These are phyloP conservation scores for Candoia aspera DNA, from an alignment of 2,113 vertebrate species.

Conservation along the genomic window DNA sequence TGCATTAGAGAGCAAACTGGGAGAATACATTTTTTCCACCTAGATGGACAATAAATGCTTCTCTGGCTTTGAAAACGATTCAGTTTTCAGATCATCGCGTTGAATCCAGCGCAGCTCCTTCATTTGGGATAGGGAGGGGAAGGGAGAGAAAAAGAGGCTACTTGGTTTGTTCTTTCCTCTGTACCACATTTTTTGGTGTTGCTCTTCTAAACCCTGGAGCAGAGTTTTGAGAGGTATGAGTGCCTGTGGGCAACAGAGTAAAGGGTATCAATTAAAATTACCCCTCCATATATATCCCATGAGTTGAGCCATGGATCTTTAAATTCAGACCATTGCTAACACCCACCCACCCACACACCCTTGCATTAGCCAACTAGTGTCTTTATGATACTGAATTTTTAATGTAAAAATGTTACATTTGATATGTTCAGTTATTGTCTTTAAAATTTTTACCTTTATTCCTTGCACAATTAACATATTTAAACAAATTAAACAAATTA, in stretches of 20 bases:
- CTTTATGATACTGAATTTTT: background rate
- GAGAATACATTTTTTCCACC: background rate
- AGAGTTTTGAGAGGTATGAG: no score
- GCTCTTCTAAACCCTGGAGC: background rate
- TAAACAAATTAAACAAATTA: background rate
- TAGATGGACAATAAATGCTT: background rate
- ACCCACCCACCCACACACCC: no score
- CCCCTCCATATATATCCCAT: background rate
- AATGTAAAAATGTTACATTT: background rate
- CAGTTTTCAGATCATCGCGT: background rate
- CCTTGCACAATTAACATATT: background rate
- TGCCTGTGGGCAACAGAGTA: background rate
- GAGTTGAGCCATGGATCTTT: no score
- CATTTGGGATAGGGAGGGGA: no score
- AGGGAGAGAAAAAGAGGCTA: background rate
- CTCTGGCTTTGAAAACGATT: background rate
- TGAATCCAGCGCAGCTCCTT: background rate
- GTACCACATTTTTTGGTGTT: background rate
- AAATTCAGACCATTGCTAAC: background rate
- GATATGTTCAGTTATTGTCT: no score
- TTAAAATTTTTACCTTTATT: background rate
- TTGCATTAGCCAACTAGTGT: no score
- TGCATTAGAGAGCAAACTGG: background rate
- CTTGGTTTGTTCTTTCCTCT: background rate
- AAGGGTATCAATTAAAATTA: background rate